Conservation (phyloP, 2,797 vertebrate species). For the Buceros bicornis region DNA sequence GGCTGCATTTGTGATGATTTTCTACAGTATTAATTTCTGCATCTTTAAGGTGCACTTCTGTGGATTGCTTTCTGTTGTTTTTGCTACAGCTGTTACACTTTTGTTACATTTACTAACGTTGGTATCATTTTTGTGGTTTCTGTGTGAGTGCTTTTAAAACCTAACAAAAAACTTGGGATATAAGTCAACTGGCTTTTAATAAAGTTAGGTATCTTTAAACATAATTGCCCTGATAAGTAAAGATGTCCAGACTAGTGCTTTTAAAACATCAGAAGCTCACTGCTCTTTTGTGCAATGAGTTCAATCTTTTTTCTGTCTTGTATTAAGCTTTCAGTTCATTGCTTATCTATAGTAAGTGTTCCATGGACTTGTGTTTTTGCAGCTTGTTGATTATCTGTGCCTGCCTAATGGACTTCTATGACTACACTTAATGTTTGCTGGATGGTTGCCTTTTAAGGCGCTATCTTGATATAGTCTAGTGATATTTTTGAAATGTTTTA, state of each 20-base stretch:
- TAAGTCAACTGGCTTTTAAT: background rate
- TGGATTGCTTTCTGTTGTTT: background rate
- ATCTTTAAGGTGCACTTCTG: background rate
- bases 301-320: background rate
- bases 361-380: background rate
- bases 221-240: background rate
- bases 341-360: background rate
- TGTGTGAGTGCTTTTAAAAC: background rate
- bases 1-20: background rate
- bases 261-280: background rate
- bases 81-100: background rate
- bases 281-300: background rate
- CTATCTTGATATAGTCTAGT: background rate
- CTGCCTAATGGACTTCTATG: background rate
- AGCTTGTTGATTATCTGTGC: background rate
- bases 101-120: background rate
- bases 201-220: background rate
- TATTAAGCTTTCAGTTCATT: background rate
- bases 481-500: background rate
- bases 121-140: background rate
- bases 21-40: background rate
- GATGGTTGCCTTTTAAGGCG: background rate
- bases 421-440: background rate
- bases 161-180: rapidly evolving
- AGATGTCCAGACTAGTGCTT: background rate